Evolutionary conservation across 2,888 invertebrate genomes (phyloP), one percentile per base, ranked within the genome.

Genomic region (Scotopteryx bipunctaria): DNA sequence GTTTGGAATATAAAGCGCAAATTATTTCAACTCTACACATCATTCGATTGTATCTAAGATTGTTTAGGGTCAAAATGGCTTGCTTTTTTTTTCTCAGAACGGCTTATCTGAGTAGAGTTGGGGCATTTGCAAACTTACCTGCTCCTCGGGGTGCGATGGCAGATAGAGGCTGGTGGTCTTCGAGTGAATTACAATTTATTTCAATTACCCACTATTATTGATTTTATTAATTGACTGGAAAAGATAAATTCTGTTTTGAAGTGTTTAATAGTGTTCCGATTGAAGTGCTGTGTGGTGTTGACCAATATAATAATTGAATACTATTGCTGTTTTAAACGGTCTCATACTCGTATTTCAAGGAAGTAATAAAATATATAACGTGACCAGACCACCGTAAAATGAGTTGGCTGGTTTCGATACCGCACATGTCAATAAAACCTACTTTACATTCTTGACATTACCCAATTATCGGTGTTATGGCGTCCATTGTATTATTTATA

Each of bases 91-190:
- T 64, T 61, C 61, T 55, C 31, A 16, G 57, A 61, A 66, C 66
- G 64, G 66, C 61, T 70, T 67, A 61, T 63, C 60, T 64, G 62
- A 66, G 68, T 67, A 70, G 65, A 70, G 69, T 71, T 73, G 59
- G 67, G 76, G 67, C 73, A 72, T 73, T 78, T 75, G 80, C 79
- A 73, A 81, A 79, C 78, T 80, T 85, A 84, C 85, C 84, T 83
- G 84, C 76, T 69, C 63, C 54, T 57, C 59, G 64, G 66, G 68
- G 73, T 72, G 67, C 70, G 71, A 72, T 71, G 69, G 73, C 68
- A 67, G 69, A 66, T 64, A 61, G 62, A 49, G 61, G 55, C 57
- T 54, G 64, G 66, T 62, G 64, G 59, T 64, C 61, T 58, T 27
- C 6, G 45, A 42, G 57, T 61, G 63, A 60, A 60, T 59, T 59